phyloP scores from a whole-genome alignment of 2,797 vertebrate species.

The Pygocentrus nattereri region DNA sequence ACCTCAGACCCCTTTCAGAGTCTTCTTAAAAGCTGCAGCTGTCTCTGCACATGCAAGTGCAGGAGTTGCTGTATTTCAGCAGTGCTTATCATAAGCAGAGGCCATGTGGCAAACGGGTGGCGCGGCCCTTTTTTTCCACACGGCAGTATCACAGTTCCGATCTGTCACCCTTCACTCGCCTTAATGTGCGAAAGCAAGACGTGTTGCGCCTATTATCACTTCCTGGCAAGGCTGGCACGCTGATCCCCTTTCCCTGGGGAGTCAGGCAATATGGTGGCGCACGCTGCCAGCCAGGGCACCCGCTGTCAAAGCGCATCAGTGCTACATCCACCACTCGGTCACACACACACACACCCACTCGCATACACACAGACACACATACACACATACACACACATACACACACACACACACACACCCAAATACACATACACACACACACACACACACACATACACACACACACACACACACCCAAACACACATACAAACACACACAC shows the following conservation, averaged over 20 bases:
- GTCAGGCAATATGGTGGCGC: conserved; percentile 84
- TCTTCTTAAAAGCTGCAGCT: not conserved
- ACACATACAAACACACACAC: conserved; percentile 7
- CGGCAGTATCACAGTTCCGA: conserved; percentile 87
- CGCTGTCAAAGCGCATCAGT: conserved; percentile 85
- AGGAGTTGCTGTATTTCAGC: conserved; percentile 65
- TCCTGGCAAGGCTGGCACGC: conserved; percentile 83
- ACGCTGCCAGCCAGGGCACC: conserved; percentile 77
- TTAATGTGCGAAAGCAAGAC: conserved; percentile 91
- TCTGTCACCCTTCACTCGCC: conserved; percentile 86
- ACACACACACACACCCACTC: conserved; percentile 34
- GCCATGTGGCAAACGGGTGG: conserved; percentile 72
- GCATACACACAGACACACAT: conserved; percentile 23
- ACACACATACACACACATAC: conserved; percentile 11
- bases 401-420: not conserved
- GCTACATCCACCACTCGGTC: conserved; percentile 60
- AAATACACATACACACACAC: conserved; percentile 15
- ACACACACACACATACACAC: conserved; percentile 9
- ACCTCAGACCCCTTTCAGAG: not conserved
- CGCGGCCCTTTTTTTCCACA: conserved; percentile 71
- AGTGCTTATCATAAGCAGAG: conserved; percentile 74
- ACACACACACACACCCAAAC: conserved; percentile 3
- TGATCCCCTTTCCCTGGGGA: conserved; percentile 84
- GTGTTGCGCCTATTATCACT: conserved; percentile 92
- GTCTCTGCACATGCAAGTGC: conserved; percentile 46